Base-by-base conservation (phyloP, 2,113 vertebrate genomes). In the Himantopus leucocephalus region DNA sequence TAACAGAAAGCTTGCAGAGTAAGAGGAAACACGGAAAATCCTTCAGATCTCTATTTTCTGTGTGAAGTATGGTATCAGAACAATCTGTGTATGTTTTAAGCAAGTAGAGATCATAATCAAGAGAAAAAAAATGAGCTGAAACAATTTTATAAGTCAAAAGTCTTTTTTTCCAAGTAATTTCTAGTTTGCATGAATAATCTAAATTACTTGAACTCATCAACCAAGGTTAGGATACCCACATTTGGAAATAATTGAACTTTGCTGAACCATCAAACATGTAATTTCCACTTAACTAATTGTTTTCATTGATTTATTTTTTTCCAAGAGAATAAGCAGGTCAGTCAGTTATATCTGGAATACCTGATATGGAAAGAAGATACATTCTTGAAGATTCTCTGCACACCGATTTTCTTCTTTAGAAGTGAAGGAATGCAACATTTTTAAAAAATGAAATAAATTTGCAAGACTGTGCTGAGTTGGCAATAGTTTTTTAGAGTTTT, bases 281-380 rank as follows among this genome's bases (percentile, higher is more conserved):
- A 60, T 91, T 94, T 95, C 56, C 39, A 75, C 15, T 75, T 71
- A 75, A 48, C 21, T 94, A 92, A 91, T 94, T 92, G n/a, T 88
- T 92, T 92, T 75, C 27, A 91, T 81, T 86, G 59, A 71, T 74
- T 85, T 62, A 10, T 53, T 56, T 45, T 68, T 78, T 56, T 26
- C n/a, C 52, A 67, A 41, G 17, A 89, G 39, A 94, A 68, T 79
- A 85, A 93, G 1, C 43, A 80, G 14, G 60, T 52, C 64, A 43
- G 9, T 34, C 32, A 64, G 23, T 43, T 86, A 39, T 58, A 72
- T 50, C 56, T 73, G 21, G 19, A 81, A 41, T 43, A 76, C 30
- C 45, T 53, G 53, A 77, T 45, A 91, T 48, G 20, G 17, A 58
- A 64, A 83, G 71, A 90, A 72, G n/a, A 66, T 43, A 21, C 5